A percentile compares a stretch with the other conserved stretches of the same genome.
Conservation (phyloP, 1,140 invertebrate species). For the Thaumatotibia leucotreta region DNA sequence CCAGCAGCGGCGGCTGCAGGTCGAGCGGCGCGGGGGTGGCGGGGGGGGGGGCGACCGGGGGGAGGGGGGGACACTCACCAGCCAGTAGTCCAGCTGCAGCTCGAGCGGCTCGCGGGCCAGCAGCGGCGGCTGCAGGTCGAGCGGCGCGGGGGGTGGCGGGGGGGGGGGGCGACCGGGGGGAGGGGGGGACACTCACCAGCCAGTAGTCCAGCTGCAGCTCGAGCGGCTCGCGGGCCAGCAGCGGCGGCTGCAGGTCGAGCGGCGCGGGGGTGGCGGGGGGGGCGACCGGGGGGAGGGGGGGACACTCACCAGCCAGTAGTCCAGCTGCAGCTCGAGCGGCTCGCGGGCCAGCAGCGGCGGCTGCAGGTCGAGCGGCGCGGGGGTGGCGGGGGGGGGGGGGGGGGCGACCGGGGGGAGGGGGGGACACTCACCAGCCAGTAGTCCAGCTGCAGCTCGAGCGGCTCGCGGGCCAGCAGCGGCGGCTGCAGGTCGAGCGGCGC, state of each 20-base stretch:
- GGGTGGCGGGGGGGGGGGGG: conserved; percentile 78
- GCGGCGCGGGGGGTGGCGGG: conserved; percentile 76
- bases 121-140: conserved; percentile 60
- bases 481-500: conserved; percentile 71
- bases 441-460: conserved; percentile 94
- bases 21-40: conserved; percentile 76
- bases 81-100: conserved; percentile 96
- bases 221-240: conserved; percentile 80
- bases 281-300: conserved; percentile 72
- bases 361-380: conserved; percentile 74
- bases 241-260: conserved; percentile 64
- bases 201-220: conserved; percentile 97
- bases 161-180: conserved; percentile 76
- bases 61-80: conserved; percentile 70
- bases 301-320: conserved; percentile 88
- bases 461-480: conserved; percentile 74
- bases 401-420: conserved; percentile 72
- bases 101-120: conserved; percentile 86
- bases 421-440: conserved; percentile 87
- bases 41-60: conserved; percentile 77
- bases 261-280: conserved; percentile 77
- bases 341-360: conserved; percentile 68
- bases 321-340: conserved; percentile 93
- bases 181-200: conserved; percentile 78
- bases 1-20: conserved; percentile 50